Evolutionary conservation across 2,888 invertebrate species (phyloP).

Genomic region (Cephus rjabovi): DNA sequence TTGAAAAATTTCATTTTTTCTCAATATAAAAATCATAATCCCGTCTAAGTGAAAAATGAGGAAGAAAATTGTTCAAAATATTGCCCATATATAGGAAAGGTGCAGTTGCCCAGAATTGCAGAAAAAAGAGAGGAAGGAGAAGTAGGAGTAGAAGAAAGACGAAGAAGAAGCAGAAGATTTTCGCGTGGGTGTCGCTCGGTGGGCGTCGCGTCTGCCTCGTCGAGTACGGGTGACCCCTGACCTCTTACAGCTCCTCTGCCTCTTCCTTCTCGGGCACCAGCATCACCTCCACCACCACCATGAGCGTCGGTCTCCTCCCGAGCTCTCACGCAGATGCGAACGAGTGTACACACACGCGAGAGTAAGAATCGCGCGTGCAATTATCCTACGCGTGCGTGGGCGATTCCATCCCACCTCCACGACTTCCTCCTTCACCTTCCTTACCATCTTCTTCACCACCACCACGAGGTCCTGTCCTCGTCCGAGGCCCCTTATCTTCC

Average conservation of each 20-base stretch:
- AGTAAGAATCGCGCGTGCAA: conserved; percentile 61
- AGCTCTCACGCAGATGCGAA: conserved; percentile 52
- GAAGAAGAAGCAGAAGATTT: conserved; percentile 34
- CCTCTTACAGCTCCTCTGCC: conserved; percentile 40
- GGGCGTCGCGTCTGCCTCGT: conserved; percentile 64
- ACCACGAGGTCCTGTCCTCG: conserved; percentile 31
- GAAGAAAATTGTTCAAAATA: neutral
- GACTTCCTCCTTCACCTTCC: conserved; percentile 6
- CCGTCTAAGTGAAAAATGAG: neutral
- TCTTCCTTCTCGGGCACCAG: conserved; percentile 17
- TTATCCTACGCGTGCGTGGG: conserved; percentile 66
- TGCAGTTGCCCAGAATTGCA: conserved; percentile 13
- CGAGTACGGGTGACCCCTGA: conserved; percentile 63
- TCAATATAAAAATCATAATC: neutral
- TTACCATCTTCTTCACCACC: conserved; percentile 30
- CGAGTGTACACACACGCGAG: conserved; percentile 42
- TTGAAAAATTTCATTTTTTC: neutral
- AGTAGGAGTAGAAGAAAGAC: conserved; percentile 20
- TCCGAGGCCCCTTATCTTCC: conserved; percentile 1
- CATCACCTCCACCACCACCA: conserved; percentile 27
- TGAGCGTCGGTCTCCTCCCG: conserved; percentile 32
- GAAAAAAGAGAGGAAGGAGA: conserved; percentile 13
- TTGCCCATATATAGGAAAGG: conserved; percentile 18
- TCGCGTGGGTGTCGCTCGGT: conserved; percentile 65
- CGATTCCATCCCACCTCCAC: conserved; percentile 57